phyloP scores from a whole-genome alignment of 2,113 vertebrate genomes.

The Antennarius striatus region DNA sequence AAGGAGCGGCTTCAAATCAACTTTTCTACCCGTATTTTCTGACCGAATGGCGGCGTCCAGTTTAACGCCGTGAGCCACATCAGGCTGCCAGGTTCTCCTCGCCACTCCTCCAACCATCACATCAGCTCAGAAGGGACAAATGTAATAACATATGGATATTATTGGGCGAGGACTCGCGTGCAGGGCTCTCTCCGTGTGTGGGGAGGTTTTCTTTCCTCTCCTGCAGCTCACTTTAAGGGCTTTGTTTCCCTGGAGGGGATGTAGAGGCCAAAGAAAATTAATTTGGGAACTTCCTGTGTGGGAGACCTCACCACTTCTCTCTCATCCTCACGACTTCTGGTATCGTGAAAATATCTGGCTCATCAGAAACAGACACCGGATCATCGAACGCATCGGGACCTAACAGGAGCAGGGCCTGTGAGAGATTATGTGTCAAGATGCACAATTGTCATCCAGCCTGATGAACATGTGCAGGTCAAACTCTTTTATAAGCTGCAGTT shows the following conservation, averaged over 20 bases:
- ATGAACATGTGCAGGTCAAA: constrained; percentile 4
- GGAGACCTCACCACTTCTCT: constrained; percentile 36
- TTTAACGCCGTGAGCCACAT: background rate
- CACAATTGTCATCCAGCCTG: background rate
- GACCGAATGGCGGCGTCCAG: background rate
- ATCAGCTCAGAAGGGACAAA: constrained; percentile 58
- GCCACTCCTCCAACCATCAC: constrained; percentile 45
- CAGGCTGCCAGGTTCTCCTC: constrained; percentile 19
- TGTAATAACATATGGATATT: constrained; percentile 59
- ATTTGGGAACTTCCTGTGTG: constrained; percentile 64
- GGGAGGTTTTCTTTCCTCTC: constrained; percentile 36
- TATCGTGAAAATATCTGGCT: constrained; percentile 27
- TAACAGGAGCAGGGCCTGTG: constrained; percentile 29
- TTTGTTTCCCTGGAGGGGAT: constrained; percentile 44
- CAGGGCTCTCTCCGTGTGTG: constrained; percentile 4
- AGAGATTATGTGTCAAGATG: background rate
- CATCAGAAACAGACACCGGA: constrained; percentile 59
- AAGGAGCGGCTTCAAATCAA: constrained; percentile 2
- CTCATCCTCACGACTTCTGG: constrained; percentile 34
- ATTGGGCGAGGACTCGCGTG: constrained; percentile 14
- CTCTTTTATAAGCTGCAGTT: background rate
- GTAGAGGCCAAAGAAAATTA: constrained; percentile 52
- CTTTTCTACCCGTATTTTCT: too few species aligned
- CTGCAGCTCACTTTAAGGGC: constrained; percentile 55
- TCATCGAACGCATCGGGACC: constrained; percentile 20